phyloP scores from a whole-genome alignment of 2,888 invertebrate species.

The Scotopteryx bipunctaria region DNA sequence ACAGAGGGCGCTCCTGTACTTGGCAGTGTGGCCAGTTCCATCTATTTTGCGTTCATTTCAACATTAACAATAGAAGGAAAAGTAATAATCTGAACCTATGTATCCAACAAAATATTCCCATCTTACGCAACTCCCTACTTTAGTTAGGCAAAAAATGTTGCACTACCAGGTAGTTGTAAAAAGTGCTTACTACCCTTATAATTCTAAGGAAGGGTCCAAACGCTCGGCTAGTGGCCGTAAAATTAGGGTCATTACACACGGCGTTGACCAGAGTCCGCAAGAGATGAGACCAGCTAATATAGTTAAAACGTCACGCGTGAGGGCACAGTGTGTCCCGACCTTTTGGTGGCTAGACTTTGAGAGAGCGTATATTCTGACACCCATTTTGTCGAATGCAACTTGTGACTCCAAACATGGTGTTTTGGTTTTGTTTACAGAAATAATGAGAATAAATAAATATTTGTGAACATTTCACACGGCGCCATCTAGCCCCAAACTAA shows the following conservation, averaged over 20 bases:
- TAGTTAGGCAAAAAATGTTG: too few species aligned
- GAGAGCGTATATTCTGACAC: not conserved
- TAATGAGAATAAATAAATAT: too few species aligned
- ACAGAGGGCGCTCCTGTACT: too few species aligned
- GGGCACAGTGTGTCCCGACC: conserved; percentile 29
- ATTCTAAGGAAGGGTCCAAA: not conserved
- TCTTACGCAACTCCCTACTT: too few species aligned
- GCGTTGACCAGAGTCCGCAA: conserved; percentile 41
- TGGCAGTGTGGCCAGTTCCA: too few species aligned
- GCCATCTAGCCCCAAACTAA: too few species aligned
- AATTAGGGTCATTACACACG: conserved; percentile 43
- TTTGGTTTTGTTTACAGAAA: not conserved
- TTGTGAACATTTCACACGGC: too few species aligned
- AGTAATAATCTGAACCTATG: too few species aligned
- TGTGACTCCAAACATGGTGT: too few species aligned
- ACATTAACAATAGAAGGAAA: too few species aligned
- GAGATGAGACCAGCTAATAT: conserved; percentile 42
- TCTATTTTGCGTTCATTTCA: too few species aligned
- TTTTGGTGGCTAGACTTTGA: conserved; percentile 19
- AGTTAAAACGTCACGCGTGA: conserved; percentile 39
- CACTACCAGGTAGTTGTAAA: not conserved
- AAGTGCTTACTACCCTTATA: not conserved
- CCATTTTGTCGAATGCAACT: not conserved
- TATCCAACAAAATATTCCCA: too few species aligned
- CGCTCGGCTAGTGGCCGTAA: conserved; percentile 27